Base-by-base conservation (phyloP, 2,888 invertebrate species). In the Eristalis arbustorum region DNA sequence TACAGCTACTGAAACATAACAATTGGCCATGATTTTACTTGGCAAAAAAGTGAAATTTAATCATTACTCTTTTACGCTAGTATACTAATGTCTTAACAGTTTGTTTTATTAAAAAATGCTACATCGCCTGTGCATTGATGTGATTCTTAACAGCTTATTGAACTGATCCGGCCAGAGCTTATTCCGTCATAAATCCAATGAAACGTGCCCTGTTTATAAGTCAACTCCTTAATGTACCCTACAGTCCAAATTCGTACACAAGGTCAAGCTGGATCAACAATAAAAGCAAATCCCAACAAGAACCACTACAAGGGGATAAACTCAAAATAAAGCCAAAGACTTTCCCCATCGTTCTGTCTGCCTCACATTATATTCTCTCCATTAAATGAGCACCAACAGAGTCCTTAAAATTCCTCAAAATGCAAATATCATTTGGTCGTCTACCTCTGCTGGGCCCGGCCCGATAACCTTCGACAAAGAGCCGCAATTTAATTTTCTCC, bases 401-500 rank as follows among this genome's bases (percentile, higher is more conserved):
- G 25, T 37, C 64, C 64, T 57, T 64, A n/a, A 69, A 62, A 37
- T 49, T 18, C 49, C 49, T 49, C 8, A 8, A 49, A 49, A 69
- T 59, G 57, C 57, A 69, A 69, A 69, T 37, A 57, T 23, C n/a
- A 18, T n/a, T 18, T 18, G 49, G 49, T 49, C 57, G 13, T 23
- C 37, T 23, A 31, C 37, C 23, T 23, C 14, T n/a, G 18, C 18
- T 49, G 49, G 18, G 5, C 49, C 18, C 59, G 13, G 13, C n/a
- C 28, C n/a, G n/a, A 71, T 61, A 59, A 37, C 14, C 23, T 25
- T 18, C 42, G n/a, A 62, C 62, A 72, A 42, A 62, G 34, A 42
- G 34, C 66, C 61, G 42, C 40, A 61, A 67, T 75, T 75, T 67
- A 75, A 75, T 75, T 67, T 42, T 61, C 59, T 31, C 59, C 31